These are phyloP conservation scores for Odontomachus brunneus DNA, from an alignment of 1,140 invertebrate genomes.

Conservation along the genomic window DNA sequence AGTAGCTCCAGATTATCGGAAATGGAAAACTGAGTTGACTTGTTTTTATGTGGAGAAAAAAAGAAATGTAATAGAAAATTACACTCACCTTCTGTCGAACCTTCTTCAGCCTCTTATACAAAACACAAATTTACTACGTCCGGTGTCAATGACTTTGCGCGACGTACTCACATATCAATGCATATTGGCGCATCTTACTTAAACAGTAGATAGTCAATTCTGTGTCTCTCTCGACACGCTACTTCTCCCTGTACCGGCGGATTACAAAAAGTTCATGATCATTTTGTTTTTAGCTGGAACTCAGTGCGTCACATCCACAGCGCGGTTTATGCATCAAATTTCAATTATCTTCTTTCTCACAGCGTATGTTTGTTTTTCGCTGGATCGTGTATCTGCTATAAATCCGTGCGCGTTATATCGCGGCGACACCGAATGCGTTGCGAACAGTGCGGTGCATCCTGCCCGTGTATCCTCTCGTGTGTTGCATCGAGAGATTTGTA, in stretches of 20 bases:
- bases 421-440: not conserved
- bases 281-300: too few species aligned
- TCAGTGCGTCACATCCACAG: too few species aligned
- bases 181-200: too few species aligned
- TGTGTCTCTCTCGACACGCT: too few species aligned
- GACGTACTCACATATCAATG: too few species aligned
- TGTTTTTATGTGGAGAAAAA: conserved; percentile 10
- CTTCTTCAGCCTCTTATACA: not conserved
- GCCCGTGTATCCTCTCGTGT: conserved; percentile 3
- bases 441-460: not conserved
- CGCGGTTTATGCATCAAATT: too few species aligned
- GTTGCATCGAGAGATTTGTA: conserved; percentile 46
- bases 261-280: too few species aligned
- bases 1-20: conserved; percentile 1
- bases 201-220: too few species aligned
- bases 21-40: conserved; percentile 31
- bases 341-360: too few species aligned
- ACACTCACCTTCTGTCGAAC: not conserved
- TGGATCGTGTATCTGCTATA: not conserved
- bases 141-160: not conserved
- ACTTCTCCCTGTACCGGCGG: too few species aligned
- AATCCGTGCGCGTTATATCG: not conserved
- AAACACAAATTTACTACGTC: not conserved
- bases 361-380: not conserved
- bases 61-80: not conserved